Evolutionary conservation across 2,888 invertebrate species (phyloP), one percentile per base, ranked within the genome.

Genomic region (Corbicula japonica): DNA sequence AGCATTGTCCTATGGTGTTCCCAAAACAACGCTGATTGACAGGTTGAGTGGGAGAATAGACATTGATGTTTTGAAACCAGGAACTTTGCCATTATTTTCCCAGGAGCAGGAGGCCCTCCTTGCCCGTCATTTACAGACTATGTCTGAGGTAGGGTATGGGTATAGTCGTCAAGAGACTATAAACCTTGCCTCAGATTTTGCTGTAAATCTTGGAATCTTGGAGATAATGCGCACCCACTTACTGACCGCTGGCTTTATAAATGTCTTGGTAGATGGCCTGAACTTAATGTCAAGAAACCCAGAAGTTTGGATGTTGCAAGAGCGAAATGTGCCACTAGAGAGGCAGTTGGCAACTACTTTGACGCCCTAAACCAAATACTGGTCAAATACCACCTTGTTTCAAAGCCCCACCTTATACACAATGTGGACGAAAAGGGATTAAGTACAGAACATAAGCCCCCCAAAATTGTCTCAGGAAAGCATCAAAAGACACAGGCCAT

Each of bases 371-470:
- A 60, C 2, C 34, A 10, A 18, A 75, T 83, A 8, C 12, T 77
- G 3, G 23, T 15, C 0, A 80, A 76, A 35, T 75, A 83, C 32
- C 38, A 69, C 50, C 50, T 80, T 18, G 50, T 60, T 21, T 50
- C 71, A n/a, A 72, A 72, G 30, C 78, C 83, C 5, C 52, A 72
- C 2, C 23, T 21, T 1, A 80, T 80, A 0, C 76, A 41, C 28
- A 80, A 78, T 21, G 61, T 80, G 28, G 80, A 78, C 68, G 76
- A 80, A 34, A 83, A 83, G 34, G 70, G 80, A 2, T n/a, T 78
- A 4, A 52, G 52, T 15, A 34, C 34, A 6, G 74, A 76, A 21
- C 72, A 77, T 54, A 71, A 52, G 18, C 77, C 77, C 28, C 79
- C 77, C 12, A 69, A 38, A 34, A 35, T 82, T 34, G 65, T 82